Evolutionary conservation across 2,888 invertebrate species (phyloP), one percentile per base, ranked within the genome.

Genomic region (Emmelina monodactyla): DNA sequence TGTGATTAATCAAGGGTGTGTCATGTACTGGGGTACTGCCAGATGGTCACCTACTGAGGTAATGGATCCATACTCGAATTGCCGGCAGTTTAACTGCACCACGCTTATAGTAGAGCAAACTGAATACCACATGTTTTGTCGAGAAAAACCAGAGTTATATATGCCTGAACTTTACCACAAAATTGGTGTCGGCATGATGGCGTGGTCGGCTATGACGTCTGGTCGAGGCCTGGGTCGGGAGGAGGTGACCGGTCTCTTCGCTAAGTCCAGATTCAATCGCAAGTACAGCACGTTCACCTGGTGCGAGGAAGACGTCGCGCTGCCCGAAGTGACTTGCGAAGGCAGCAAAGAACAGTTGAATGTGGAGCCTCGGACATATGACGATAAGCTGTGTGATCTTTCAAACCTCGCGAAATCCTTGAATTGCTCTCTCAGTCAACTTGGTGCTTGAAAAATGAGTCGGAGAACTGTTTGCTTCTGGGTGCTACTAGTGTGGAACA

Each of bases 1-100:
- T 71, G 88, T 94, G 39, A 96, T 97, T 55, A 91, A 91, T 55
- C 91, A 94, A 75, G 97, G 97, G 38, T 94, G 94, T 93, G 92
- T 91, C 6, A 94, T 97, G 92, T 97, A 97, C 65, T 97, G 97
- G 97, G 97, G 97, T 3, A 97, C 97, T 10, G 95, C 97, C 7
- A 85, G 95, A 41, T 97, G 97, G 97, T 88, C 92, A 1, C 92
- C 93, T 2, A 89, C 93, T 10, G 97, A 97, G 82, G 84, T 82
- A 43, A 97, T 97, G 95, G 97, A 97, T 64, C 96, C 97, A 1
- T 97, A 97, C 64, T 92, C 95, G 42, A 96, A 97, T 70, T 97
- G 97, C 61, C 85, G 97, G 40, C 96, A 97, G 73, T 97, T 97
- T 71, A 97, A 97, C 75, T 92, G 97, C 63, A 92, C 96, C 36